These are phyloP conservation scores for Drosophila borborema DNA, from an alignment of 2,888 invertebrate genomes.

Conservation along the genomic window DNA sequence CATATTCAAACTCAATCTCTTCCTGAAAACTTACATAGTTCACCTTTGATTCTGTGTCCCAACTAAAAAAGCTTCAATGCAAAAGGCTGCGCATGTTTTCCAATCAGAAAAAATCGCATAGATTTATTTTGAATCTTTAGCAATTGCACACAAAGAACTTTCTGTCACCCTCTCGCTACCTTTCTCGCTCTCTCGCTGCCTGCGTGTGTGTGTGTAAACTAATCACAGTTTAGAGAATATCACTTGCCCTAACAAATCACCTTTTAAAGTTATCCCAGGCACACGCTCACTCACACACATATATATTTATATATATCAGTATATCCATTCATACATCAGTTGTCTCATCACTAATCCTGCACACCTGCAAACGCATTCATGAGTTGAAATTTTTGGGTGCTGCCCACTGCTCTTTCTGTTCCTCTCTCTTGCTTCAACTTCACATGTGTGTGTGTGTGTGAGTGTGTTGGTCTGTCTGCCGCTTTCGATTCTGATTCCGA, in stretches of 20 bases:
- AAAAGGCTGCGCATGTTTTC: background rate
- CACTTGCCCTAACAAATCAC: constrained; percentile 37
- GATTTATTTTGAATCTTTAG: constrained; percentile 17
- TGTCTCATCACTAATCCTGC: constrained; percentile 65
- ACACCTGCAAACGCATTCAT: constrained; percentile 68
- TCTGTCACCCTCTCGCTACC: too few relatives aligned
- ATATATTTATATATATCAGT: background rate
- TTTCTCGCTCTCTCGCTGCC: background rate
- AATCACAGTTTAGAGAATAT: constrained; percentile 47
- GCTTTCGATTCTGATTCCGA: constrained; percentile 58
- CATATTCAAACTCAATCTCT: background rate
- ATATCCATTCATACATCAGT: constrained; percentile 38
- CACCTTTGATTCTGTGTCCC: background rate
- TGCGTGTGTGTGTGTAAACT: constrained; percentile 17
- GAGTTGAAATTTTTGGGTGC: constrained; percentile 19
- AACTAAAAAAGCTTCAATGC: background rate
- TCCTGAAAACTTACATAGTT: too few relatives aligned
- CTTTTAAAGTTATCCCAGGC: constrained; percentile 27
- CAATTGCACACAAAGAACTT: constrained; percentile 11
- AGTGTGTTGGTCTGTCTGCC: constrained; percentile 28
- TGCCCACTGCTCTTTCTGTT: background rate
- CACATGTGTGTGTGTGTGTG: constrained; percentile 6
- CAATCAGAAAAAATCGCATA: constrained; percentile 8
- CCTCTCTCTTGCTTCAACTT: background rate
- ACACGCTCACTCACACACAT: constrained; percentile 6